Conservation (phyloP, 2,888 invertebrate species). For the Drosophila ustulata region DNA sequence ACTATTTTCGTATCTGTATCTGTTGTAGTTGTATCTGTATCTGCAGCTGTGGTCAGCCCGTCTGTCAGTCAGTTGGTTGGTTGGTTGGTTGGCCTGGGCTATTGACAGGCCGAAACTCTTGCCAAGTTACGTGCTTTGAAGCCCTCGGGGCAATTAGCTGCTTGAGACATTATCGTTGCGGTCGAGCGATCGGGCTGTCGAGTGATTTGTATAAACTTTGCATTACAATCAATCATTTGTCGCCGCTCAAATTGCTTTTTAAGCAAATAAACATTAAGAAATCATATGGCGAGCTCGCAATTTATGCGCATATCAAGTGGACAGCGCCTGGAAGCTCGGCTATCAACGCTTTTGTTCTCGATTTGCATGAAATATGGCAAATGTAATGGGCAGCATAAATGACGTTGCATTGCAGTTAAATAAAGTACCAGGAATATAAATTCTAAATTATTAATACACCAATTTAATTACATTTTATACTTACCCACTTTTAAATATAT, state of each 20-base stretch:
- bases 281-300: constrained; percentile 49
- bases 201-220: constrained; percentile 73
- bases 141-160: constrained; percentile 64
- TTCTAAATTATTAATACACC: too few species aligned
- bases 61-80: not conserved
- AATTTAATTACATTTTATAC: too few species aligned
- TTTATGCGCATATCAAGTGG: constrained; percentile 75
- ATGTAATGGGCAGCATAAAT: constrained; percentile 4
- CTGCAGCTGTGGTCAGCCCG: constrained; percentile 8
- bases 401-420: not conserved
- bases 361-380: constrained; percentile 60
- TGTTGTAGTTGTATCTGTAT: constrained; percentile 14
- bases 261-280: constrained; percentile 74
- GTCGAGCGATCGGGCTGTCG: constrained; percentile 15
- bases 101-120: constrained; percentile 15
- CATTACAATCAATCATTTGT: constrained; percentile 79
- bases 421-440: too few species aligned
- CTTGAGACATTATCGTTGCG: constrained; percentile 60
- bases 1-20: constrained; percentile 52
- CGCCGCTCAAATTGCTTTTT: constrained; percentile 60
- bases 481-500: too few species aligned
- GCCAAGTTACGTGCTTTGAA: constrained; percentile 12
- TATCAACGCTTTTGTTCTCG: constrained; percentile 60
- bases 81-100: not conserved
- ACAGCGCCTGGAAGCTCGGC: constrained; percentile 43